phyloP scores from a whole-genome alignment of 2,888 invertebrate genomes.

The Caenorhabditis imperialis region DNA sequence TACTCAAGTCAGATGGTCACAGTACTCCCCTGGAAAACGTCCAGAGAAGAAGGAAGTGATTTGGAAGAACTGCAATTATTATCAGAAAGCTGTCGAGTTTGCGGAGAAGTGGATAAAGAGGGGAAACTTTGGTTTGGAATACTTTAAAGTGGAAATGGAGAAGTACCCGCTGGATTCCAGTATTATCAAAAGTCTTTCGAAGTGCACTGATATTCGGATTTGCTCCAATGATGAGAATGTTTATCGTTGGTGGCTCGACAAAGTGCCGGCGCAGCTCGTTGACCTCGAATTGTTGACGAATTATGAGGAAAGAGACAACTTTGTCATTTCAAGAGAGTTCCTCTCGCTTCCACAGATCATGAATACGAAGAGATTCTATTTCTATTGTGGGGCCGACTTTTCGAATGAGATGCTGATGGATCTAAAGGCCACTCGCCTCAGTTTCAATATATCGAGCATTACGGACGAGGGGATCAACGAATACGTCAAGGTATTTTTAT shows the following conservation, averaged over 20 bases:
- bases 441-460: neutral
- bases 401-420: conserved; percentile 10
- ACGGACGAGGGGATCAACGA: conserved; percentile 9
- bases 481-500: conserved; percentile 9
- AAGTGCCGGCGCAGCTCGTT: conserved; percentile 8
- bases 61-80: conserved; percentile 6
- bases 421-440: neutral
- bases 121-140: neutral
- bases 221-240: neutral
- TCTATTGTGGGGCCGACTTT: neutral
- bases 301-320: too few species aligned
- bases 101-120: conserved; percentile 19
- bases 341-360: too few species aligned
- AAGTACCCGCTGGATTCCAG: conserved; percentile 1
- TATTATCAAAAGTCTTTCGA: conserved; percentile 2
- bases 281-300: neutral
- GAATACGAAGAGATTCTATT: neutral
- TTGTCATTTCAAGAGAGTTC: too few species aligned
- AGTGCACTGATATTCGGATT: conserved; percentile 7
- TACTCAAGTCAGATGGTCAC: conserved; percentile 3
- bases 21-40: neutral
- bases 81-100: conserved; percentile 11
- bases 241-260: conserved; percentile 23
- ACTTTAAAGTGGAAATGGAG: neutral
- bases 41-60: neutral